Evolutionary conservation across 2,888 invertebrate species (phyloP).

Genomic region (Aphelenchoides bicaudatus): DNA sequence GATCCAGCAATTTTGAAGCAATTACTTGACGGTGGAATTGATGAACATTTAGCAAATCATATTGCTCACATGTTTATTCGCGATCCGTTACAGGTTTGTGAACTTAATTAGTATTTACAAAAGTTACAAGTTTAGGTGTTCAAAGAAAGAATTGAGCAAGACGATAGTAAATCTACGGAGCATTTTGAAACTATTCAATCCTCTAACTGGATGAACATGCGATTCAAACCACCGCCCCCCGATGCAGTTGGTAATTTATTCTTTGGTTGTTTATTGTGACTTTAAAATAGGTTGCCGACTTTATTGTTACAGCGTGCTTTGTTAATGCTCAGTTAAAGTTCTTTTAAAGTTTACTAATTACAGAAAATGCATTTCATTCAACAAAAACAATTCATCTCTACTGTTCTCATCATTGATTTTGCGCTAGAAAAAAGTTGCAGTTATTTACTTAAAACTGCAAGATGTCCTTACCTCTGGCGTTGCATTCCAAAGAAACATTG

Average conservation of each 20-base stretch:
- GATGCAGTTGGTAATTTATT: too few species aligned
- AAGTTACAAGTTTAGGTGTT: constrained; percentile 46
- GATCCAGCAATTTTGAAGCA: constrained; percentile 78
- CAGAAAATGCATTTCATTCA: too few species aligned
- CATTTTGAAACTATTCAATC: constrained; percentile 77
- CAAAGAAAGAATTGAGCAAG: constrained; percentile 86
- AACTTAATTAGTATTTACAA: background rate
- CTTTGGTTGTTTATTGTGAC: too few species aligned
- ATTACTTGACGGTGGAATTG: constrained; percentile 75
- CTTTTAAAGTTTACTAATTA: too few species aligned
- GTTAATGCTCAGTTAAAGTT: too few species aligned
- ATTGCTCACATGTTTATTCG: constrained; percentile 96
- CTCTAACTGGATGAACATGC: constrained; percentile 62
- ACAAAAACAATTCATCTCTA: too few species aligned
- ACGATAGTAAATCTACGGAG: constrained; percentile 87
- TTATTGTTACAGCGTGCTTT: too few species aligned
- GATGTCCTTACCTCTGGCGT: constrained; percentile 45
- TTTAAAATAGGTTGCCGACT: too few species aligned
- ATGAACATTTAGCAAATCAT: constrained; percentile 70
- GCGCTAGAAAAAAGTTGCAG: too few species aligned
- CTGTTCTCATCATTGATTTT: too few species aligned
- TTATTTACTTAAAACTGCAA: too few species aligned
- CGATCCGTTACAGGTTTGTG: constrained; percentile 77
- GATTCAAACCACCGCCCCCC: constrained; percentile 93
- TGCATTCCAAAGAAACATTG: constrained; percentile 50